phyloP scores from a whole-genome alignment of 2,888 invertebrate species.

The Timema cristinae region DNA sequence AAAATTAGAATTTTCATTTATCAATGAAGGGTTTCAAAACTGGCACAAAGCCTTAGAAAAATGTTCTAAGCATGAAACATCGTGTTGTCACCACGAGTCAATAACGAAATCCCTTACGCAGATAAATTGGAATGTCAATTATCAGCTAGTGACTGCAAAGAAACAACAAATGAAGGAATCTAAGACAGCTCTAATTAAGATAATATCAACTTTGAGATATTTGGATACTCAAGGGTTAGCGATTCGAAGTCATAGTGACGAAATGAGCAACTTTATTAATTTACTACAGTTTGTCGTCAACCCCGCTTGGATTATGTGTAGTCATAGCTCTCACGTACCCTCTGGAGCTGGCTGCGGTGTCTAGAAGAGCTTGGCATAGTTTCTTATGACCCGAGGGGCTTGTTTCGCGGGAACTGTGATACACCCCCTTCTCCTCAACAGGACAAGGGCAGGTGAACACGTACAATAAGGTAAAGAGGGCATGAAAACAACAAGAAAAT shows the following conservation, averaged over 20 bases:
- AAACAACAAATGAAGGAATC: constrained; percentile 9
- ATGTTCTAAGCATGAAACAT: background rate
- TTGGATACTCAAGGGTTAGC: background rate
- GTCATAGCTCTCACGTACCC: no score
- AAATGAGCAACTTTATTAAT: background rate
- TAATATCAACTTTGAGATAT: background rate
- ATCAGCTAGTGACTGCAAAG: background rate
- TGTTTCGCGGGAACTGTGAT: no score
- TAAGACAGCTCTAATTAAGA: background rate
- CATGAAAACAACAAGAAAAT: no score
- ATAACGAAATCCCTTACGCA: background rate
- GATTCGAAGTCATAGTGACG: background rate
- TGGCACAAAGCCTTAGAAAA: background rate
- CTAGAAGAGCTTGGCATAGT: no score
- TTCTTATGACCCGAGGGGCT: no score
- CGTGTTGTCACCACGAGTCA: background rate
- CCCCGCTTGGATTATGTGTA: no score
- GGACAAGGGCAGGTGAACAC: no score
- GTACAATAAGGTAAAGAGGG: no score
- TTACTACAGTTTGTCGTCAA: no score
- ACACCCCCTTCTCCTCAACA: no score
- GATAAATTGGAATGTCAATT: background rate
- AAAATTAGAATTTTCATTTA: background rate
- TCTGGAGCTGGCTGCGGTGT: no score
- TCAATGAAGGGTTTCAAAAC: background rate